Base-by-base conservation (phyloP, 23 tunicate species). In the Phallusia fumigata region DNA sequence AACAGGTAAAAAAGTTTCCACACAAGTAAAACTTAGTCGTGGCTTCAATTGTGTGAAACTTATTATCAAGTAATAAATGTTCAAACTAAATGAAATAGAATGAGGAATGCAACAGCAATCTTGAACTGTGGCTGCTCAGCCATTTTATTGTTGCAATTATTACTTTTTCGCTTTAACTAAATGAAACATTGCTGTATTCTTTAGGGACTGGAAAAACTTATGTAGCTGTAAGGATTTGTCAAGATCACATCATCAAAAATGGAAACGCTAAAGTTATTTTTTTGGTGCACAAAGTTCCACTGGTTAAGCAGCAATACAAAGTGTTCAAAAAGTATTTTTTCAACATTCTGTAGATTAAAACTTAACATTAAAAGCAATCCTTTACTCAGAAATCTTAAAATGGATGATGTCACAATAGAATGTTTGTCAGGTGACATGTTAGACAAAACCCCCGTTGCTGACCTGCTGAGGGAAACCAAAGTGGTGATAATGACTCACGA, bases 191-290 rank as follows among this genome's bases (percentile, higher is more conserved):
- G 6, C 18, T 40, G n/a, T 36, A 0, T 74, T 34, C 81, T 19
- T 40, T 31, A 90, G 95, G 95, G 22, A 73, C 83, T 82, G 95
- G 95, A 30, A 90, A 90, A 69, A 90, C 95, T 0, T 79, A 81
- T 65, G 95, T 90, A 53, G 95, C 95, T 18, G 31, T 87, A n/a
- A 50, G 85, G 33, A 82, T 85, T 0, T 87, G 88, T 53, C 82
- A 31, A 18, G 76, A 90, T 12, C 95, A 90, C 32, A 30, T 90
- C 12, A 18, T 51, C 30, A 76, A 49, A 51, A 65, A 65, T 0
- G 16, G 22, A 34, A 53, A 85, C 36, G 52, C 84, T 0, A 90
- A 90, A 86, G 85, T 90, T 22, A 16, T 90, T 35, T 85, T 90
- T 85, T 65, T 90, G 75, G 89, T 86, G 21, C 84, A 89, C 19